Evolutionary conservation across 1,140 invertebrate species (phyloP).

Genomic region (Heliconius melpomene): DNA sequence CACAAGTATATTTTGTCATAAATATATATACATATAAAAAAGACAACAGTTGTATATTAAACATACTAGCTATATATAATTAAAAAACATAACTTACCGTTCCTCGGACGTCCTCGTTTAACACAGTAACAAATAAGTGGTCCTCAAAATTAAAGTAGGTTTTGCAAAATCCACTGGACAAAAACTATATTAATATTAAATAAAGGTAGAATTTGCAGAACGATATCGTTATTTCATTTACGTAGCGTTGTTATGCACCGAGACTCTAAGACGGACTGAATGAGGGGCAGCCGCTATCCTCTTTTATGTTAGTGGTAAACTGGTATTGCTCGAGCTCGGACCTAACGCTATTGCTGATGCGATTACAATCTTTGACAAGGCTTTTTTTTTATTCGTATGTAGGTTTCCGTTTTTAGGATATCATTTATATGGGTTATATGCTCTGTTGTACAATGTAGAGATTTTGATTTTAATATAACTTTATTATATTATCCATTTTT

Average conservation of each 20-base stretch:
- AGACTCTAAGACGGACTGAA: constrained; percentile 61
- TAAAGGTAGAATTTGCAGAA: neutral
- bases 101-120: constrained; percentile 29
- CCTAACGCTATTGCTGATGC: constrained; percentile 41
- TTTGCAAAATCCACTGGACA: neutral
- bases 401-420: constrained; percentile 2
- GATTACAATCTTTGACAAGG: constrained; percentile 49
- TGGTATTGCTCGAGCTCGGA: constrained; percentile 54
- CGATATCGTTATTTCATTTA: constrained; percentile 15
- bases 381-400: constrained; percentile 10
- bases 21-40: neutral
- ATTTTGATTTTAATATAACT: neutral
- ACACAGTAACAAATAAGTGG: neutral
- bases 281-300: constrained; percentile 69
- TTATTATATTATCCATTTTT: too few relatives aligned
- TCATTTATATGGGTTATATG: neutral
- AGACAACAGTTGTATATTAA: neutral
- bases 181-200: neutral
- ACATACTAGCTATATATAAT: neutral
- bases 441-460: neutral
- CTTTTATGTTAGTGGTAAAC: constrained; percentile 76
- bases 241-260: constrained; percentile 52
- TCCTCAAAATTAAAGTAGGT: neutral
- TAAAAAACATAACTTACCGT: constrained; percentile 44
- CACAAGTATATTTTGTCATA: neutral